These are phyloP conservation scores for Drosophila kanekoi DNA, from an alignment of 2,888 invertebrate species.

Conservation along the genomic window DNA sequence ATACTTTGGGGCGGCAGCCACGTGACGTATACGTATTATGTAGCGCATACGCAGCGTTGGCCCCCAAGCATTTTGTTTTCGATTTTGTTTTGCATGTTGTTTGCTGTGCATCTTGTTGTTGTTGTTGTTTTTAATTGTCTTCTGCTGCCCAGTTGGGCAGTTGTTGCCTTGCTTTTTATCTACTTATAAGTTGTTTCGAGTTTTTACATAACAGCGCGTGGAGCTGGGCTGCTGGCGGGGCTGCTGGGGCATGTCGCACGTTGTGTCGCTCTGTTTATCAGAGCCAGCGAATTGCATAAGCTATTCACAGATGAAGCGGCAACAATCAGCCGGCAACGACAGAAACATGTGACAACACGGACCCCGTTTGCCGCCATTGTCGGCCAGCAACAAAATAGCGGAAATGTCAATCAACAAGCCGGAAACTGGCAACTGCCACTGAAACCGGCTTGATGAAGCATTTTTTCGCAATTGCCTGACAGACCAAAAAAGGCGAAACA, in stretches of 20 bases:
- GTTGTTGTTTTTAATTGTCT: slow-evolving; percentile 3
- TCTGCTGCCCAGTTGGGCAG: slow-evolving; percentile 33
- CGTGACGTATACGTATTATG: slow-evolving; percentile 71
- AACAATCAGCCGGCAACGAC: slow-evolving; percentile 35
- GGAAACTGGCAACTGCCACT: slow-evolving; percentile 70
- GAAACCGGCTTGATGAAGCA: slow-evolving; percentile 73
- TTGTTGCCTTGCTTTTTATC: slow-evolving; percentile 1
- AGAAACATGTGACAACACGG: slow-evolving; percentile 51
- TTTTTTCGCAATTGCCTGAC: slow-evolving; percentile 42
- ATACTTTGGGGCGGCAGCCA: slow-evolving; percentile 33
- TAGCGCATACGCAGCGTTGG: slow-evolving; percentile 57
- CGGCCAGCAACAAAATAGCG: slow-evolving; percentile 24
- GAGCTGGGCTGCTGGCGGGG: background rate
- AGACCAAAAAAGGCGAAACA: slow-evolving; percentile 9
- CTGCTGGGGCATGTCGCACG: background rate
- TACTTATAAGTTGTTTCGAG: slow-evolving; percentile 12
- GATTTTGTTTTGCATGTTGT: background rate
- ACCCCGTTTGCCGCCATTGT: background rate
- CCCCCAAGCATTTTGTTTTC: too few relatives aligned
- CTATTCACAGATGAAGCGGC: slow-evolving; percentile 36
- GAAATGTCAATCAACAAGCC: slow-evolving; percentile 79
- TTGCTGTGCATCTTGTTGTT: slow-evolving; percentile 1
- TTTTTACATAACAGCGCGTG: slow-evolving; percentile 14
- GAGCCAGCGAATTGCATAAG: slow-evolving; percentile 65
- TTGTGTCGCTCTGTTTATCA: slow-evolving; percentile 51